A percentile compares a stretch with the other conserved stretches of the same genome.
Conservation (phyloP, 1,140 invertebrate genomes). For the Drosophila prosaltans region DNA sequence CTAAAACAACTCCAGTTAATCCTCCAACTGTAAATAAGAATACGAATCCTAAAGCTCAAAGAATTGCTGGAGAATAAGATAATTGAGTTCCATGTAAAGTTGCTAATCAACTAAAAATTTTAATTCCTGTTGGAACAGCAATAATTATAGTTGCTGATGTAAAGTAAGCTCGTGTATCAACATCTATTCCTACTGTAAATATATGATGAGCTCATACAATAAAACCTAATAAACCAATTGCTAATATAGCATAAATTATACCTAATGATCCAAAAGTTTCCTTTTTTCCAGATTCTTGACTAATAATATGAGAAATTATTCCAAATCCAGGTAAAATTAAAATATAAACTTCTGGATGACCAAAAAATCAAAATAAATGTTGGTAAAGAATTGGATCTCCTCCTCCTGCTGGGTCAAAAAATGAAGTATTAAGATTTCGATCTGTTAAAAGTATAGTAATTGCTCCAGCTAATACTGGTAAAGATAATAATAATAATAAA, state of each 20-base stretch:
- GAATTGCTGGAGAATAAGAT: conserved; percentile 84
- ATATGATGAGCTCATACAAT: conserved; percentile 84
- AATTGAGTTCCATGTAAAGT: conserved; percentile 69
- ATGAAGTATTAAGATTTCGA: conserved; percentile 88
- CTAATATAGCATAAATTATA: conserved; percentile 88
- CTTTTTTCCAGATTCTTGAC: conserved; percentile 85
- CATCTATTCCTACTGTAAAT: conserved; percentile 89
- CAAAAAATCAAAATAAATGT: conserved; percentile 92
- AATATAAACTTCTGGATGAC: conserved; percentile 91
- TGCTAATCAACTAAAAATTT: conserved; percentile 88
- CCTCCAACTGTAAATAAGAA: conserved; percentile 87
- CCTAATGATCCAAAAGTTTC: conserved; percentile 85
- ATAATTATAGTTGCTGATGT: conserved; percentile 89
- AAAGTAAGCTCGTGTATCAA: conserved; percentile 89
- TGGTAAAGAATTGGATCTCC: conserved; percentile 89
- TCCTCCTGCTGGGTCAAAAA: conserved; percentile 86
- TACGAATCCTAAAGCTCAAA: conserved; percentile 89
- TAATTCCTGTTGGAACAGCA: conserved; percentile 85
- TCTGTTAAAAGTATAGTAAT: conserved; percentile 89
- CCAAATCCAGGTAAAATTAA: conserved; percentile 87
- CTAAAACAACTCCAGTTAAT: conserved; percentile 87
- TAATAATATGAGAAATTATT: conserved; percentile 87
- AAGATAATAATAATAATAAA: conserved; percentile 84
- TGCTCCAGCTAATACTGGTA: conserved; percentile 88
- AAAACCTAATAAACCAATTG: conserved; percentile 88